Evolutionary conservation across 2,797 vertebrate genomes (phyloP), one percentile per base, ranked within the genome.

Genomic region (Psittacula derbiana): DNA sequence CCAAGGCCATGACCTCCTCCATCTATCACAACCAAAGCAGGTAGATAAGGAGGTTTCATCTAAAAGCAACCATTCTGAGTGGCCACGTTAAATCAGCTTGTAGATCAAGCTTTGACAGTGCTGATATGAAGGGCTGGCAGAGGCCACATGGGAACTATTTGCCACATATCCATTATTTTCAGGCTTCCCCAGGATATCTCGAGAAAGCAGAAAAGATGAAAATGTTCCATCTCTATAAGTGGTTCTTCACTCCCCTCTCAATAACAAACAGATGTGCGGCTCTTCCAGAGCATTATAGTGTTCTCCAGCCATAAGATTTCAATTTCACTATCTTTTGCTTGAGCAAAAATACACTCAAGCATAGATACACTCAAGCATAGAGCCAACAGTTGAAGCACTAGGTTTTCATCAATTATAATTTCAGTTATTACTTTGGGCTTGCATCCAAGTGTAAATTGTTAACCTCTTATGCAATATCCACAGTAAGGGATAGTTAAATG

Each of bases 1-100:
- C 65, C 70, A 50, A 47, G 78, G 58, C 75, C 52, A 9, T 23
- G 83, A 92, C 91, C 78, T 90, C 41, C 28, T 91, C 55, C 81
- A 89, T 60, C 85, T 55, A 6, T 87, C 43, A 31, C 1, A 23
- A 24, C 13, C 49, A 69, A 57, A 83, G 73, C 47, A 95, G 93
- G 80, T 92, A 95, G 91, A 95, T 91, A 85, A 88, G 86, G 75
- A 58, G 28, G 24, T 78, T 92, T 85, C 67, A n/a, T 72, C 23
- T 53, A 90, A 95, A 80, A 90, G 74, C 67, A 46, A 64, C 80
- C 31, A 7, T 82, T 86, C 80, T 60, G 65, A 64, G 25, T 27
- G 58, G 20, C 41, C 47, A 12, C 1, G 2, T 49, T 93, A 93
- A 80, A 85, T 80, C 82, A 93, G 0, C 60, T 49, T 64, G 53